These are phyloP conservation scores for Lycocerus yunnanus DNA, from an alignment of 2,888 invertebrate genomes.

Conservation along the genomic window DNA sequence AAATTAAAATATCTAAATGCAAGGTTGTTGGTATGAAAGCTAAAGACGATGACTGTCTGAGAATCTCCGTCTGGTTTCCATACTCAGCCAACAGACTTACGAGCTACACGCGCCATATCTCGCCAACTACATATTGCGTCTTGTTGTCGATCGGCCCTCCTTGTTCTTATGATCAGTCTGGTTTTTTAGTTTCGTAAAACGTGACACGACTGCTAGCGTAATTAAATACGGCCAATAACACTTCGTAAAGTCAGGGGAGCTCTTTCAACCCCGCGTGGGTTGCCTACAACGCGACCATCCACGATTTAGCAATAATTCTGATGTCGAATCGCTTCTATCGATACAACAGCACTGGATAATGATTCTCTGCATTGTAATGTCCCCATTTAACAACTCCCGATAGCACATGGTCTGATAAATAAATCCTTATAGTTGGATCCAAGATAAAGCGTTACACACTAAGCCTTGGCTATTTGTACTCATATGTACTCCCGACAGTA, in stretches of 20 bases:
- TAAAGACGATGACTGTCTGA: slow-evolving; percentile 4
- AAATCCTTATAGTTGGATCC: slow-evolving; percentile 52
- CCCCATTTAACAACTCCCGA: slow-evolving; percentile 55
- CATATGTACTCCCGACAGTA: slow-evolving; percentile 32
- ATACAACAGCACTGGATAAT: slow-evolving; percentile 55
- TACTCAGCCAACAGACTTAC: slow-evolving; percentile 36
- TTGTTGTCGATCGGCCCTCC: slow-evolving; percentile 37
- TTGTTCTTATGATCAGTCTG: slow-evolving; percentile 37
- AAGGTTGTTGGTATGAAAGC: slow-evolving; percentile 20
- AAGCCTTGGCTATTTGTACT: slow-evolving; percentile 52
- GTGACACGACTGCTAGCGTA: slow-evolving; percentile 39
- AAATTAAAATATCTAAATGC: slow-evolving; percentile 52
- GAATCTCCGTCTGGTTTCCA: slow-evolving; percentile 9
- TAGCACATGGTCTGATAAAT: slow-evolving; percentile 51
- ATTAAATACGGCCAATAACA: slow-evolving; percentile 40
- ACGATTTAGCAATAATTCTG: slow-evolving; percentile 57
- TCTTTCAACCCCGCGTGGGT: slow-evolving; percentile 44
- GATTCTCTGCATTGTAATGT: slow-evolving; percentile 57
- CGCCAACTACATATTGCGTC: slow-evolving; percentile 44
- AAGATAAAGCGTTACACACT: slow-evolving; percentile 45
- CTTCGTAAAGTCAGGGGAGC: slow-evolving; percentile 38
- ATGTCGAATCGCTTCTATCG: slow-evolving; percentile 55
- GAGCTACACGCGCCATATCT: slow-evolving; percentile 47
- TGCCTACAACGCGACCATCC: slow-evolving; percentile 53
- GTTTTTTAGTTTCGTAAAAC: slow-evolving; percentile 39